Percentiles rank a stretch among this genome's conserved stretches.
phyloP scores from a whole-genome alignment of 1,140 invertebrate genomes.

The Conus betulinus region DNA sequence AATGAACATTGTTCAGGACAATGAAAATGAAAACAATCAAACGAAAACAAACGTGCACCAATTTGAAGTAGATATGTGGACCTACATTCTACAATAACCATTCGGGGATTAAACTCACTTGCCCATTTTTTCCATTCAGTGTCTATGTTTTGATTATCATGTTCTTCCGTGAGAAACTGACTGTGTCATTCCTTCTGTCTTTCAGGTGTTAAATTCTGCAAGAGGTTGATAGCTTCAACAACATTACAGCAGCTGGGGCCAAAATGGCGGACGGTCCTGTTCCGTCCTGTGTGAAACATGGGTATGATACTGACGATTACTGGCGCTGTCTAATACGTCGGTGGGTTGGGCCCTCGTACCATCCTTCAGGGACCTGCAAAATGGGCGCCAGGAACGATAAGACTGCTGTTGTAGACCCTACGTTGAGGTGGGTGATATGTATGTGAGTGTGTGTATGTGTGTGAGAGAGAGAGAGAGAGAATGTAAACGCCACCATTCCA shows the following conservation, averaged over 20 bases:
- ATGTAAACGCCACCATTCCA: too few species aligned
- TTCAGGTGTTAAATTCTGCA: slow-evolving; percentile 45
- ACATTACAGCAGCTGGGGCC: slow-evolving; percentile 34
- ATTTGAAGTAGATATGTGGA: too few species aligned
- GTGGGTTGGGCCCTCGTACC: slow-evolving; percentile 83
- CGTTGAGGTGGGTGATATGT: slow-evolving; percentile 73
- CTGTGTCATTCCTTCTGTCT: background rate
- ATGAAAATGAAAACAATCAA: too few species aligned
- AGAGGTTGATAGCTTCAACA: slow-evolving; percentile 24
- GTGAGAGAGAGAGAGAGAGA: background rate
- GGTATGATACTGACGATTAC: slow-evolving; percentile 66
- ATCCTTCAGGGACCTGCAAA: slow-evolving; percentile 92
- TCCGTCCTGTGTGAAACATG: slow-evolving; percentile 43
- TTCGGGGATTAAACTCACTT: too few species aligned
- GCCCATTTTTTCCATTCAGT: too few species aligned
- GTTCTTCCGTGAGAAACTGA: too few species aligned
- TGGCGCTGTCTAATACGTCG: slow-evolving; percentile 71
- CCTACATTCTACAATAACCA: too few species aligned
- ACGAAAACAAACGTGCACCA: too few species aligned
- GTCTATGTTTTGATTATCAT: too few species aligned
- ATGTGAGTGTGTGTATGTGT: background rate
- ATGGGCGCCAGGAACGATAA: slow-evolving; percentile 92
- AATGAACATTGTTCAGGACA: too few species aligned
- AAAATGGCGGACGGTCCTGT: slow-evolving; percentile 33
- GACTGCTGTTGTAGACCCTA: slow-evolving; percentile 90